Percentiles rank a stretch among this genome's conserved stretches.
These are phyloP conservation scores for Clanis bilineata DNA, from an alignment of 2,888 invertebrate genomes.

Conservation along the genomic window DNA sequence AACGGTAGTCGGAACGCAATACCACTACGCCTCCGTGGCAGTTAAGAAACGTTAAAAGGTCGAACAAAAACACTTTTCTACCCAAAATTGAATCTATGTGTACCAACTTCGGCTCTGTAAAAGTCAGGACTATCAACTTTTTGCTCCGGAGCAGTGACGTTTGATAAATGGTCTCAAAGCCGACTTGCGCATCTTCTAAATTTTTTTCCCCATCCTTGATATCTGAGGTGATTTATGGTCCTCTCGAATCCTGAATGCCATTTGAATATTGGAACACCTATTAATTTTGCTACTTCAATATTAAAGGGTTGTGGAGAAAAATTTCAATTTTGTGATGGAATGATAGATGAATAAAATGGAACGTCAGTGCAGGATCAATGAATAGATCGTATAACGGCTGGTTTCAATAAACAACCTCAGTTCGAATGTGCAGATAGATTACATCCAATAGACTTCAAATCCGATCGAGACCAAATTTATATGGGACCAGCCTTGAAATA, in stretches of 20 bases:
- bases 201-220: slow-evolving; percentile 27
- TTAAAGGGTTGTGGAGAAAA: not conserved
- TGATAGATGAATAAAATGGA: not conserved
- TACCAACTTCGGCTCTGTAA: slow-evolving; percentile 26
- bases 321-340: not conserved
- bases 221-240: slow-evolving; percentile 30
- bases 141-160: slow-evolving; percentile 37
- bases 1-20: too few species aligned
- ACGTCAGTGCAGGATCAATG: too few species aligned
- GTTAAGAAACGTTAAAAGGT: not conserved
- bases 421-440: too few species aligned
- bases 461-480: too few species aligned
- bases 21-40: not conserved
- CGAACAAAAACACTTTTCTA: not conserved
- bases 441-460: too few species aligned
- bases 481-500: too few species aligned
- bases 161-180: slow-evolving; percentile 45
- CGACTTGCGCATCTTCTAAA: slow-evolving; percentile 46
- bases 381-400: too few species aligned
- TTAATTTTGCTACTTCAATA: slow-evolving; percentile 1
- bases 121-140: slow-evolving; percentile 28
- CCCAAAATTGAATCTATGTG: not conserved
- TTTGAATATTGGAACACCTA: slow-evolving; percentile 26
- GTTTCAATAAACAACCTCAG: too few species aligned
- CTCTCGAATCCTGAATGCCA: slow-evolving; percentile 19